A percentile compares a stretch with the other conserved stretches of the same genome.
These are phyloP conservation scores for Chloropsis cyanopogon DNA, from an alignment of 2,113 vertebrate species.

Conservation along the genomic window DNA sequence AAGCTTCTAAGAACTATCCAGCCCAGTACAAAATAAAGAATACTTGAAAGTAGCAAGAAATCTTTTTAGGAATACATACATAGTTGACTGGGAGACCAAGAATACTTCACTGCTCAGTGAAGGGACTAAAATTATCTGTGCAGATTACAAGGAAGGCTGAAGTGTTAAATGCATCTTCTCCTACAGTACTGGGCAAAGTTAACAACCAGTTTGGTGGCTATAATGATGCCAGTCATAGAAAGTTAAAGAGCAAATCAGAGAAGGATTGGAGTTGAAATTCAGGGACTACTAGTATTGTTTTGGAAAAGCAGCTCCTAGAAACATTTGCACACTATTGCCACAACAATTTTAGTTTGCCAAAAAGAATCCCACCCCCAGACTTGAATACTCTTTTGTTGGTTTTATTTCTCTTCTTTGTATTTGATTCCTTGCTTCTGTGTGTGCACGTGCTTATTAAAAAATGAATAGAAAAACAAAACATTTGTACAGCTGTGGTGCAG, in stretches of 20 bases:
- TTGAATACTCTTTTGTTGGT: not conserved
- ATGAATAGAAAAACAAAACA: not conserved
- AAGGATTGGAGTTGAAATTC: not conserved
- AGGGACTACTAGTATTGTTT: not conserved
- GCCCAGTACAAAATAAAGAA: not conserved
- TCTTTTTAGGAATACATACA: not conserved
- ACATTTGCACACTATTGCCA: not conserved
- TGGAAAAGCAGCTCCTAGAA: not conserved
- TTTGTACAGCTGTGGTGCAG: not conserved
- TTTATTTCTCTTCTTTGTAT: not conserved
- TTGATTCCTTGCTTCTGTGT: not conserved
- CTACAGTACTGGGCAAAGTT: not conserved
- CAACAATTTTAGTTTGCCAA: not conserved
- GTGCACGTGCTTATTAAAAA: not conserved
- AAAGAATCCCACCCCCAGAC: not conserved
- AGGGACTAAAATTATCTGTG: not conserved
- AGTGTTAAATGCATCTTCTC: not conserved
- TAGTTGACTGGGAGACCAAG: not conserved
- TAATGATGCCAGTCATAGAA: not conserved
- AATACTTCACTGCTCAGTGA: not conserved
- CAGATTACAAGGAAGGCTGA: not conserved
- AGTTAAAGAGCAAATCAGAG: not conserved
- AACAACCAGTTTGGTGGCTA: not conserved
- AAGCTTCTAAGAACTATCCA: not conserved
- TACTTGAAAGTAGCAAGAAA: not conserved